A percentile compares a stretch with the other conserved stretches of the same genome.
phyloP scores from a whole-genome alignment of 2,797 vertebrate genomes.

The Oophaga sylvatica region DNA sequence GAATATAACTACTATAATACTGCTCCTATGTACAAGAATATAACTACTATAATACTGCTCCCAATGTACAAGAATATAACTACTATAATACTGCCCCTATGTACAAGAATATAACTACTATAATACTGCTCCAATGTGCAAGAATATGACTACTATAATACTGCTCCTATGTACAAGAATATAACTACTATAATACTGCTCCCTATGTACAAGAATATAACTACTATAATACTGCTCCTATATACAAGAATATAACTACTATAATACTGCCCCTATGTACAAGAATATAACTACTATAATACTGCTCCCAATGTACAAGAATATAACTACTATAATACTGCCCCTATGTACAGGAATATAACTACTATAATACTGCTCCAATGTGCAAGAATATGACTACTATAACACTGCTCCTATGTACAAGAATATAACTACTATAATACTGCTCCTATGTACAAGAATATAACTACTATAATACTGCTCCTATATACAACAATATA shows the following conservation, averaged over 20 bases:
- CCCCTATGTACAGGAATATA: too few relatives aligned
- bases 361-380: not conserved
- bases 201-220: not conserved
- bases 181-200: conserved; percentile 3
- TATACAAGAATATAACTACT: not conserved
- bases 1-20: not conserved
- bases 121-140: too few relatives aligned
- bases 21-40: not conserved
- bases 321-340: conserved; percentile 3
- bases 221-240: not conserved
- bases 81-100: not conserved
- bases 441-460: not conserved
- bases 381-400: not conserved
- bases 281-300: not conserved
- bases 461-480: conserved; percentile 3
- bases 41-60: conserved; percentile 3
- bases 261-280: too few relatives aligned
- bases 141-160: not conserved
- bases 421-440: not conserved
- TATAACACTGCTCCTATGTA: too few relatives aligned
- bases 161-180: not conserved
- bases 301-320: not conserved
- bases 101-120: not conserved
- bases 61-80: not conserved
- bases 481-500: too few relatives aligned